Base-by-base conservation (phyloP, 2,888 invertebrate genomes). In the Petrophora chlorosata region DNA sequence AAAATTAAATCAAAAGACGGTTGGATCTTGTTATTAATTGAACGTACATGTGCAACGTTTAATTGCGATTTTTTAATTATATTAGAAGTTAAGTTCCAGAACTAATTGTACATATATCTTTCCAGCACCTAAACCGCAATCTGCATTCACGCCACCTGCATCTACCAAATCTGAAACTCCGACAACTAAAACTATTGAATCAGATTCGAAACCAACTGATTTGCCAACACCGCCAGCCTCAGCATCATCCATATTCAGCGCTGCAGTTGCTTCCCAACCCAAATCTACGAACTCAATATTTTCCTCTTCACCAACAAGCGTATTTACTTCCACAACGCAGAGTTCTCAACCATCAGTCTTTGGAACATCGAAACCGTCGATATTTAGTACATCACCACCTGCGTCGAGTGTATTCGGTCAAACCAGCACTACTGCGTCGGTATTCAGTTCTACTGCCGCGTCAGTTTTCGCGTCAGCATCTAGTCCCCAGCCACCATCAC, bases 181-280 rank as follows among this genome's bases (percentile, higher is more conserved):
- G 39, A 15, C 56, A 0, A 12, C 16, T 52, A 3, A 19, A 13
- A 2, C 57, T 40, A 42, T 19, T 22, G 52, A 56, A 14, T 44
- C 57, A n/a, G 52, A 52, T 13, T 16, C 49, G 8, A 56, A 55
- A 46, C 32, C 55, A 33, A 49, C 55, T 4, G 61, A 64, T 35
- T 28, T 48, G 7, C 42, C 65, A n/a, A 41, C 58, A 41, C 50
- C 57, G 42, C 51, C 63, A 22, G 38, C 63, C 29, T 59, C 66
- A 1, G 59, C 74, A 0, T 63, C 82, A 1, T 73, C 78, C 26
- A 56, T 85, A 44, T 85, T 85, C 43, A 75, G 76, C 26, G 61
- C 72, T 12, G 69, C 74, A 10, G 62, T 68, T 10, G 65, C 66
- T 3, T 61, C 74, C 13, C 67, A 65, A 50, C 45, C 69, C 19